These are phyloP conservation scores for Planiliza haematocheilus DNA, from an alignment of 2,113 vertebrate genomes.

Conservation along the genomic window DNA sequence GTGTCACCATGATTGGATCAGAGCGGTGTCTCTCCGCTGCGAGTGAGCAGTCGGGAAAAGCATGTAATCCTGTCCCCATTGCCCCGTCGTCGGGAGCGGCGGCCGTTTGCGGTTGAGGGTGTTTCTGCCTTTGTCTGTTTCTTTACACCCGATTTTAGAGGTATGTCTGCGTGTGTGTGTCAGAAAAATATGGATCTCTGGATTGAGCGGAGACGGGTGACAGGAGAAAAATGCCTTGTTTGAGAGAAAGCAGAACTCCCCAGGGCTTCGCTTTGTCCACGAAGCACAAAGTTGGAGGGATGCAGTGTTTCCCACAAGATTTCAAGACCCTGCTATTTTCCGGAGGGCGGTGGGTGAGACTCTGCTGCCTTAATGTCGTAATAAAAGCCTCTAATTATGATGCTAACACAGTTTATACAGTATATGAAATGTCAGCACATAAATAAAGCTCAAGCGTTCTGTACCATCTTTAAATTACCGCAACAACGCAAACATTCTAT, in stretches of 20 bases:
- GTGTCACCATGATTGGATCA: slow-evolving; percentile 75
- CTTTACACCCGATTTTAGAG: neutral
- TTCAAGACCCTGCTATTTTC: no score
- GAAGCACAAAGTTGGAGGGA: slow-evolving; percentile 53
- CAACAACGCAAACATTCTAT: no score
- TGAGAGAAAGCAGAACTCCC: slow-evolving; percentile 41
- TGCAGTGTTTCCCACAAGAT: no score
- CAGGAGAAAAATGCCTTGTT: slow-evolving; percentile 33
- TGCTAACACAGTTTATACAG: no score
- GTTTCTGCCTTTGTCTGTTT: slow-evolving; percentile 49
- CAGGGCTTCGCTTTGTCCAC: slow-evolving; percentile 58
- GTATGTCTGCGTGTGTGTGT: neutral
- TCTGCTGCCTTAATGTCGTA: no score
- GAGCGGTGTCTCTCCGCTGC: slow-evolving; percentile 59
- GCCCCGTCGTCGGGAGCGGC: slow-evolving; percentile 44
- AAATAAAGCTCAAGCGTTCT: no score
- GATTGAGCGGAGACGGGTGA: slow-evolving; percentile 14
- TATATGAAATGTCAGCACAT: no score
- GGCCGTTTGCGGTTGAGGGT: slow-evolving; percentile 22
- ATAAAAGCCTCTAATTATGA: no score
- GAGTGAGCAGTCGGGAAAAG: slow-evolving; percentile 63
- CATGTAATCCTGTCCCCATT: slow-evolving; percentile 76
- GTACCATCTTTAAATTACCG: no score
- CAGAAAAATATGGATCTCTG: slow-evolving; percentile 6
- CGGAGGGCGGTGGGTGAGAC: no score